Evolutionary conservation across 2,113 vertebrate species (phyloP).

Genomic region (Galbula dea): DNA sequence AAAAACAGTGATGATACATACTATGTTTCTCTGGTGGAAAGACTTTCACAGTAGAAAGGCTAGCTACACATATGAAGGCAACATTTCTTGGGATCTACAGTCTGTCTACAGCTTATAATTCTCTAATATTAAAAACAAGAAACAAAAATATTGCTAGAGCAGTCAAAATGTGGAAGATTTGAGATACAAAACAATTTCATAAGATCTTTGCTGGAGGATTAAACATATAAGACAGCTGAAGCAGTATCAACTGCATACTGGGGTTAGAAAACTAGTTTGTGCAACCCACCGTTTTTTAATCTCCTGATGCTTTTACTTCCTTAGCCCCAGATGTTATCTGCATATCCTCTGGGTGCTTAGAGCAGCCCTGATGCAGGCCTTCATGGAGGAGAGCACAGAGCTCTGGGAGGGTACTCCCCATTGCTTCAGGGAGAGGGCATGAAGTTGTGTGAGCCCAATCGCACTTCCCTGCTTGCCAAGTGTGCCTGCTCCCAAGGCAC

Average conservation of each 20-base stretch:
- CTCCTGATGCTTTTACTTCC: neutral
- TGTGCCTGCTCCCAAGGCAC: neutral
- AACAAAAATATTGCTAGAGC: neutral
- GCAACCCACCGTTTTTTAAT: neutral
- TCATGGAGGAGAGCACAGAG: neutral
- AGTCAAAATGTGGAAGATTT: neutral
- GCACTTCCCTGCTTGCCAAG: neutral
- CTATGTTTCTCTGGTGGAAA: constrained; percentile 10
- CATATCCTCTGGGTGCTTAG: neutral
- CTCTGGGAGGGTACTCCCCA: neutral
- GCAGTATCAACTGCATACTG: neutral
- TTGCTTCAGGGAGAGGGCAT: rapidly evolving
- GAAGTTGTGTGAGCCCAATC: neutral
- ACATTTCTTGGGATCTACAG: neutral
- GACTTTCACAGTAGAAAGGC: neutral
- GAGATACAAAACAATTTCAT: neutral
- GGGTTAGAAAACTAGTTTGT: neutral
- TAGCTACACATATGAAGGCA: neutral
- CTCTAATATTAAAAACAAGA: neutral
- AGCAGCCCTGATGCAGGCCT: neutral
- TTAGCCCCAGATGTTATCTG: neutral
- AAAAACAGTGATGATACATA: constrained; percentile 25
- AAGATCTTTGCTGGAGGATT: neutral
- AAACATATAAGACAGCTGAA: neutral
- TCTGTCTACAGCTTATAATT: neutral